phyloP scores from a whole-genome alignment of 2,113 vertebrate genomes.

The Phyllostomus hastatus region DNA sequence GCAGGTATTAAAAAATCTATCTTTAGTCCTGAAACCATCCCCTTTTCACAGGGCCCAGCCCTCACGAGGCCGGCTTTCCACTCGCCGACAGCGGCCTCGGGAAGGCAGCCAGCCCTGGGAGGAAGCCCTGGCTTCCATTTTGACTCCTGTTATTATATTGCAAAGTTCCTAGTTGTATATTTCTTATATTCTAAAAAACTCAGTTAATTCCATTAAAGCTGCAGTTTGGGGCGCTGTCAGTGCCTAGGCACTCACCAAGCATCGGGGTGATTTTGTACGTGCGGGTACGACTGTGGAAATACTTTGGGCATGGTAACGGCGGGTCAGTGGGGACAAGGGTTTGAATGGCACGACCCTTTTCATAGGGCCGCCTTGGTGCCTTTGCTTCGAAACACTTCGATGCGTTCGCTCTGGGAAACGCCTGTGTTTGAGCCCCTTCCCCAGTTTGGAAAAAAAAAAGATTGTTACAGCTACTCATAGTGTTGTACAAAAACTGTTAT shows the following conservation, averaged over 20 bases:
- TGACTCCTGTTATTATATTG: not conserved
- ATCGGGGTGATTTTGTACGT: not conserved
- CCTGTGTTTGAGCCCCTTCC: not conserved
- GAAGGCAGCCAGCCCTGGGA: not conserved
- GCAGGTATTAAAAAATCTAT: not conserved
- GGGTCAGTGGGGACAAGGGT: not conserved
- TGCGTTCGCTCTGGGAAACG: not conserved
- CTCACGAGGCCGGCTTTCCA: not conserved
- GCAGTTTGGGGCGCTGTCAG: not conserved
- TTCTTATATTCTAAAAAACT: not conserved
- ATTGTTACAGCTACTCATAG: not conserved
- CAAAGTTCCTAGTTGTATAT: not conserved
- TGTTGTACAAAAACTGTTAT: not conserved
- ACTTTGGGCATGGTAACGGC: not conserved
- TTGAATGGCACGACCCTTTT: not conserved
- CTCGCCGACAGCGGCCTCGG: not conserved
- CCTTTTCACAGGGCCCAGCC: not conserved
- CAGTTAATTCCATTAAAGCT: not conserved
- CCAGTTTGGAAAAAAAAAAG: not conserved
- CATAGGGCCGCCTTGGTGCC: rapidly evolving
- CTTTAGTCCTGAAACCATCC: not conserved
- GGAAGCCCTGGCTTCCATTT: not conserved
- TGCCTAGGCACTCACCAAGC: not conserved
- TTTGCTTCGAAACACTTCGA: not conserved
- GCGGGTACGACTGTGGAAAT: not conserved